Evolutionary conservation across 2,797 vertebrate genomes (phyloP).

Genomic region (Martes flavigula): DNA sequence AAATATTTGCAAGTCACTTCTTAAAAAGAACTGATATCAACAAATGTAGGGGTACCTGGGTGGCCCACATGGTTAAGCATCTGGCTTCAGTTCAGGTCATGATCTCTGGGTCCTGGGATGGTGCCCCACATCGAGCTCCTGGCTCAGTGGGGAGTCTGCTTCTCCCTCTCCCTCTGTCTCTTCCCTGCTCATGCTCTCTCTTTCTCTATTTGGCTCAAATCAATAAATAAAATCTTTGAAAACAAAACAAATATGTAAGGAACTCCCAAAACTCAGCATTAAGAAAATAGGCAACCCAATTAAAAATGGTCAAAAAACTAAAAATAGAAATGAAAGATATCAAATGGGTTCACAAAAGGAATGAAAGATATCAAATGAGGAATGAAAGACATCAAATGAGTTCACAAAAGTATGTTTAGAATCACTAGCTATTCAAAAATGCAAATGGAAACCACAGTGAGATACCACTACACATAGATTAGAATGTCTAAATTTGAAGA

Average conservation of each 20-base stretch:
- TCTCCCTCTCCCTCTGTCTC: too few species aligned
- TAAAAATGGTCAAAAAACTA: background rate
- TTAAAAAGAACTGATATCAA: background rate
- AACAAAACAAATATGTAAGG: too few species aligned
- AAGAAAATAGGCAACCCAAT: background rate
- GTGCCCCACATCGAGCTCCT: too few species aligned
- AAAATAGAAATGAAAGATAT: background rate
- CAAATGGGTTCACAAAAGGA: background rate
- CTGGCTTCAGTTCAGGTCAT: too few species aligned
- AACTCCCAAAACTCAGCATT: background rate
- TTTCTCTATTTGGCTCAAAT: too few species aligned
- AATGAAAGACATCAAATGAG: background rate
- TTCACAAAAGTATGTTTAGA: background rate
- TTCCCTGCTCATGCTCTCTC: too few species aligned
- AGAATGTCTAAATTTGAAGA: background rate
- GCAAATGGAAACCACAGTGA: background rate
- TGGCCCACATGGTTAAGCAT: too few species aligned
- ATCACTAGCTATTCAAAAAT: background rate
- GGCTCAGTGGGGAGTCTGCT: too few species aligned
- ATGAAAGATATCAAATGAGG: background rate
- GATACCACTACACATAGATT: background rate
- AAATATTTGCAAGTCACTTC: background rate
- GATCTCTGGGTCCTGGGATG: too few species aligned
- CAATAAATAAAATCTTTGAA: too few species aligned
- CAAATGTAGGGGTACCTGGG: too few species aligned